Evolutionary conservation across 2,113 vertebrate genomes (phyloP).

Genomic region (Lophius piscatorius): DNA sequence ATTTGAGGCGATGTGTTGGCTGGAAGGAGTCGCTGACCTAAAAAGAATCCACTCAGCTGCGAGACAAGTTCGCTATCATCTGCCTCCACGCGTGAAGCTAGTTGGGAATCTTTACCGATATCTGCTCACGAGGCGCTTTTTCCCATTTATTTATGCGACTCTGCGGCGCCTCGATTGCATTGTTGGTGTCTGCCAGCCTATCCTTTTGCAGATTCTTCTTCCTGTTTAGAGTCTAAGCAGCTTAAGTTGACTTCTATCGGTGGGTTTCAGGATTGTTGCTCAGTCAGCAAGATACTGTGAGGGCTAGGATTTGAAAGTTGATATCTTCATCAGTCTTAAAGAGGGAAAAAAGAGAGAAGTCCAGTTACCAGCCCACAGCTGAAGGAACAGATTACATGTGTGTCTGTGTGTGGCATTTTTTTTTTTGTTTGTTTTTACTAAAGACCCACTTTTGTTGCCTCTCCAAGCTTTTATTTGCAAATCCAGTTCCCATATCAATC

Average conservation of each 20-base stretch:
- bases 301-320: conserved; percentile 21
- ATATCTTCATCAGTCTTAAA: conserved; percentile 16
- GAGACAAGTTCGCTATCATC: conserved; percentile 48
- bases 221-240: conserved; percentile 52
- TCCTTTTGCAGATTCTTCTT: conserved; percentile 30
- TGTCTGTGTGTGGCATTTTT: conserved; percentile 40
- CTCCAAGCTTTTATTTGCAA: conserved; percentile 4
- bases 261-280: conserved; percentile 48
- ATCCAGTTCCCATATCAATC: conserved; percentile 8
- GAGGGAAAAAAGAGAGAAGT: conserved; percentile 5
- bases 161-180: conserved; percentile 39
- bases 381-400: conserved; percentile 15
- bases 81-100: conserved; percentile 46
- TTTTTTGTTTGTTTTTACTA: too few species aligned
- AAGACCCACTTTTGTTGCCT: conserved; percentile 39
- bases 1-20: conserved; percentile 37
- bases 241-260: conserved; percentile 51
- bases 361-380: conserved; percentile 47
- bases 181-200: conserved; percentile 16
- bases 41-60: conserved; percentile 28
- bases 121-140: conserved; percentile 17
- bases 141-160: conserved; percentile 22
- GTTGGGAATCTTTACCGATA: conserved; percentile 36
- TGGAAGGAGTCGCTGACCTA: conserved; percentile 45
- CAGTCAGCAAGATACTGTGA: conserved; percentile 55